Conservation (phyloP, 2,888 invertebrate genomes). For the Lacanobia wlatinum region DNA sequence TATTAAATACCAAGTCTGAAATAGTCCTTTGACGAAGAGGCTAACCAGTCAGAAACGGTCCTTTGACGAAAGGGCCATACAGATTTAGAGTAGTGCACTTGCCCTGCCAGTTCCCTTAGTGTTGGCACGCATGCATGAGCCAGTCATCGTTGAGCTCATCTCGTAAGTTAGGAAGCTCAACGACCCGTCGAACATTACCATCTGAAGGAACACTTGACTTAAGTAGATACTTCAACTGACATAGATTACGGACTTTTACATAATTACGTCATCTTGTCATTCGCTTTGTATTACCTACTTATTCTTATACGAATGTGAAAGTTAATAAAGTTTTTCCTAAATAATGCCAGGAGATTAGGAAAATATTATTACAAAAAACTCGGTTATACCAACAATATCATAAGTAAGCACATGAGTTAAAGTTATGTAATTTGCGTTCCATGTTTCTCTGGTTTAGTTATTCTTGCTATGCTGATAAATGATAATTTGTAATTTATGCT, state of each 20-base stretch:
- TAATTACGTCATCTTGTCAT: neutral
- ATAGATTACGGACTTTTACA: neutral
- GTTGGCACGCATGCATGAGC: neutral
- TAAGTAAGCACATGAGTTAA: neutral
- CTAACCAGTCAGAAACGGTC: neutral
- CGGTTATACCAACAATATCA: neutral
- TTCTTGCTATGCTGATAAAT: constrained; percentile 20
- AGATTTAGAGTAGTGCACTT: neutral
- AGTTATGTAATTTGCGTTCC: constrained; percentile 4
- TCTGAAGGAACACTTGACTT: neutral
- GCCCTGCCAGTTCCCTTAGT: neutral
- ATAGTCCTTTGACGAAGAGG: neutral
- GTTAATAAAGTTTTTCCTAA: neutral
- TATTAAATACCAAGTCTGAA: neutral
- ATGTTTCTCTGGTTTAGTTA: constrained; percentile 17
- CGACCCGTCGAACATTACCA: neutral
- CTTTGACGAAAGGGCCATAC: neutral
- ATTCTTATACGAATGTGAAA: constrained; percentile 4
- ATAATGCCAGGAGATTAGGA: neutral
- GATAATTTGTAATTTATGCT: constrained; percentile 37
- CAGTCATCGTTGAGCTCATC: neutral
- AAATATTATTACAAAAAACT: constrained; percentile 9
- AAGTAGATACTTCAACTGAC: constrained; percentile 4
- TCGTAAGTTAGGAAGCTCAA: constrained; percentile 8
- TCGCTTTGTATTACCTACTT: neutral